These are phyloP conservation scores for Galagoides demidoff DNA, from an alignment of 2,797 vertebrate genomes.

Conservation along the genomic window DNA sequence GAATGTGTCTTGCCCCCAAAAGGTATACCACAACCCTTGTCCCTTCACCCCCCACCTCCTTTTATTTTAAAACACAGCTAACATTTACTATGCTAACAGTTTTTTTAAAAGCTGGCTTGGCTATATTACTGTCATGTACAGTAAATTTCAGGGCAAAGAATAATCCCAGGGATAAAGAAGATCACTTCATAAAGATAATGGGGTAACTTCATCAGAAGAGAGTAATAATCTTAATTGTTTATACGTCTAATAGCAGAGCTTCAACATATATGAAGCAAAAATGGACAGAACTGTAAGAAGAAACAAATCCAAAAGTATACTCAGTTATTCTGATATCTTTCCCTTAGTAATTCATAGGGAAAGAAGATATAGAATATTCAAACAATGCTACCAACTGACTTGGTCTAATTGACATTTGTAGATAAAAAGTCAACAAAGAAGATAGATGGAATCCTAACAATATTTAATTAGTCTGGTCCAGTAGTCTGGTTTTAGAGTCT, in stretches of 20 bases:
- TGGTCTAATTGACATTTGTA: not conserved
- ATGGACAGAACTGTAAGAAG: not conserved
- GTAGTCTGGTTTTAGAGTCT: not conserved
- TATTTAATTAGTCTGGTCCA: not conserved
- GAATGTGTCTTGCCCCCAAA: no score
- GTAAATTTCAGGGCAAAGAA: slow-evolving; percentile 33
- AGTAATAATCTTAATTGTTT: not conserved
- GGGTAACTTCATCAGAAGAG: not conserved
- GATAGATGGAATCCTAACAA: not conserved
- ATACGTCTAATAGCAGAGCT: not conserved
- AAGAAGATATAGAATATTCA: not conserved
- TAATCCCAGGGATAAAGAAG: not conserved
- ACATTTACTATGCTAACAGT: not conserved
- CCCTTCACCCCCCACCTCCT: no score
- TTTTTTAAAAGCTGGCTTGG: not conserved
- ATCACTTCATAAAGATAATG: not conserved
- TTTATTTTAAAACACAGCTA: no score
- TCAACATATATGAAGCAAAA: not conserved
- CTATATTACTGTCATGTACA: not conserved
- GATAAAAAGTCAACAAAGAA: not conserved
- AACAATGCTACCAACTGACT: not conserved
- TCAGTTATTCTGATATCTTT: not conserved
- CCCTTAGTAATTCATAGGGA: not conserved
- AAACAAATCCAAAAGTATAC: not conserved
- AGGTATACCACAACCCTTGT: no score